A percentile compares a stretch with the other conserved stretches of the same genome.
phyloP scores from a whole-genome alignment of 1,140 invertebrate genomes.

The Scaptomyza graminum region DNA sequence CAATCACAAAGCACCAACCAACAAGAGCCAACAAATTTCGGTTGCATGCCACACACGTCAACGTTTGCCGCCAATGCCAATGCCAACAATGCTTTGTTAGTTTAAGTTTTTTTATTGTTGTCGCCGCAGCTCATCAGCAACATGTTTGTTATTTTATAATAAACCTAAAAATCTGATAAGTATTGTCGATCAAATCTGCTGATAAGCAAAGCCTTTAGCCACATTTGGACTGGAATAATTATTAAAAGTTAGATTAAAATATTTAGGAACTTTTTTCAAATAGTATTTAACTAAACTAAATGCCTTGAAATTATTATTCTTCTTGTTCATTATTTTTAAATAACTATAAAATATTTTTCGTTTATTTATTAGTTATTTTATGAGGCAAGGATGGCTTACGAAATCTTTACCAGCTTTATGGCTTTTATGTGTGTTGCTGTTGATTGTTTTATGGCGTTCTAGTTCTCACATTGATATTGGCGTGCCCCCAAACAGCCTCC shows the following conservation, averaged over 20 bases:
- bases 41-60: constrained; percentile 73
- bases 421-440: neutral
- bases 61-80: constrained; percentile 9
- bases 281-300: no score
- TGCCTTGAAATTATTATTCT: no score
- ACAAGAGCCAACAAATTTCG: constrained; percentile 62
- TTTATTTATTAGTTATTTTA: neutral
- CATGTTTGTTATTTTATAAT: neutral
- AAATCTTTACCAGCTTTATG: neutral
- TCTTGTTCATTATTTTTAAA: no score
- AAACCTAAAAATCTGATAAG: neutral
- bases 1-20: constrained; percentile 12
- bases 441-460: neutral
- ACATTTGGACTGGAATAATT: no score
- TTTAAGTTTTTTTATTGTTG: constrained; percentile 8
- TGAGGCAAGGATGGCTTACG: neutral
- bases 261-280: no score
- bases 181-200: neutral
- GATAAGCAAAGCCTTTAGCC: neutral
- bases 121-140: constrained; percentile 18
- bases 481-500: constrained; percentile 35
- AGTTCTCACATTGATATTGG: constrained; percentile 3
- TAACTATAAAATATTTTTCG: no score
- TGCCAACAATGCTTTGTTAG: constrained; percentile 7
- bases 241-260: no score